These are phyloP conservation scores for Galaxea fascicularis DNA, from an alignment of 92 coral and sea anemone genomes.

Conservation along the genomic window DNA sequence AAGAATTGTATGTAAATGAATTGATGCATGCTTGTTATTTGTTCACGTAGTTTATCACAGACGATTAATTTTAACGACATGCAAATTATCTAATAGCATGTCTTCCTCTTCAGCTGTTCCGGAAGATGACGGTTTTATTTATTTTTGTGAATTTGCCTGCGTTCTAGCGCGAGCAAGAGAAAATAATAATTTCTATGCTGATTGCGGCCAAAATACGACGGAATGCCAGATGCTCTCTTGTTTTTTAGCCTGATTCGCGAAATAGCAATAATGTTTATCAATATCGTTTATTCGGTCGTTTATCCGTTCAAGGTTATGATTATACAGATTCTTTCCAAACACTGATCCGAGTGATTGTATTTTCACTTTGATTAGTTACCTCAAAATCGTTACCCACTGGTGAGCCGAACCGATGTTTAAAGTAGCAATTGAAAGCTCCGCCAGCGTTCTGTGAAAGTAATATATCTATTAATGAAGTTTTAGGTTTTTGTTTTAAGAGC, in stretches of 20 bases:
- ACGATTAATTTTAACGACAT: conserved; percentile 12
- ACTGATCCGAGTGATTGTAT: background rate
- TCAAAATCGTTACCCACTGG: background rate
- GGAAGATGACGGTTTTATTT: background rate
- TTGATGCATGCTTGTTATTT: background rate
- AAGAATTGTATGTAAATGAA: background rate
- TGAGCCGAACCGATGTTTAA: background rate
- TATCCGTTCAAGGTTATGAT: background rate
- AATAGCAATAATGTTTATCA: too few species aligned
- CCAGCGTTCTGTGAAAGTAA: background rate
- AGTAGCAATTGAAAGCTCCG: background rate
- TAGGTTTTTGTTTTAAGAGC: background rate
- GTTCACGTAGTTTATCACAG: background rate
- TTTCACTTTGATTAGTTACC: background rate
- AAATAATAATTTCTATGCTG: background rate
- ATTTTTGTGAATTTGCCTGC: background rate
- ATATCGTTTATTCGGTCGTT: too few species aligned
- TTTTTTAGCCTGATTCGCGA: too few species aligned
- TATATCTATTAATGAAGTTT: background rate
- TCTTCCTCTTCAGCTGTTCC: conserved; percentile 43
- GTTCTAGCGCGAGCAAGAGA: background rate
- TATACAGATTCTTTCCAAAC: background rate
- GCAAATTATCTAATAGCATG: background rate
- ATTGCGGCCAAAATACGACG: background rate
- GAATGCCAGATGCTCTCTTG: background rate